Evolutionary conservation across 2,888 invertebrate genomes (phyloP), one percentile per base, ranked within the genome.

Genomic region (Norana najaformis): DNA sequence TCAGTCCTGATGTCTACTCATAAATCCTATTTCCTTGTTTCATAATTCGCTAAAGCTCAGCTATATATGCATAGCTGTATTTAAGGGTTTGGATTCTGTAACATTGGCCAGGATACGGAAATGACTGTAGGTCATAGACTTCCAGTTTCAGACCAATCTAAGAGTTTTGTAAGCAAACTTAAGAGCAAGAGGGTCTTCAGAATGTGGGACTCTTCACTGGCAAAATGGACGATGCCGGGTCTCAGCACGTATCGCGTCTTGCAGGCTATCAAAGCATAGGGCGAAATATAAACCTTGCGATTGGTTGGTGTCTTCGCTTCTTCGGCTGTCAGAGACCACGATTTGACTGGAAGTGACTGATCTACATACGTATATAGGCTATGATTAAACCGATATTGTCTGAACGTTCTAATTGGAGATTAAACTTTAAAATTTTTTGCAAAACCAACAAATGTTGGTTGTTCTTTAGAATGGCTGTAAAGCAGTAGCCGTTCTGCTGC

Each of bases 401-500:
- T n/a, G 30, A 69, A 23, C 6, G 13, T 16, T 16, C 4, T 3
- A n/a, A n/a, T 69, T n/a, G n/a, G 8, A 30, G n/a, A n/a, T 30
- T 20, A 23, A 23, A 4, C 47, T 16, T 47, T 69, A n/a, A 0
- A 4, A 13, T 69, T 35, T 85, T 36, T n/a, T 14, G 37, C 35
- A 36, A 23, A 85, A 6, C 36, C 37, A 5, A 18, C 53, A 85
- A 16, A 36, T 85, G 35, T 85, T 69, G 36, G 16, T 36, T 85
- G 35, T 37, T 85, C 0, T 20, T 35, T 37, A 94, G 94, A 90
- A 90, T 89, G 91, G 92, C 2, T 94, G 94, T 91, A 93, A 92
- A n/a, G 92, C 91, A 0, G 92, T 94, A 2, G 93, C 94, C 0
- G 93, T 91, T 5, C 88, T 94, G 4, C 92, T 94, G 8, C 94